Evolutionary conservation across 30 jellyfish, hydroid and myxozoan genomes (phyloP).

Genomic region (Aurelia sp.): DNA sequence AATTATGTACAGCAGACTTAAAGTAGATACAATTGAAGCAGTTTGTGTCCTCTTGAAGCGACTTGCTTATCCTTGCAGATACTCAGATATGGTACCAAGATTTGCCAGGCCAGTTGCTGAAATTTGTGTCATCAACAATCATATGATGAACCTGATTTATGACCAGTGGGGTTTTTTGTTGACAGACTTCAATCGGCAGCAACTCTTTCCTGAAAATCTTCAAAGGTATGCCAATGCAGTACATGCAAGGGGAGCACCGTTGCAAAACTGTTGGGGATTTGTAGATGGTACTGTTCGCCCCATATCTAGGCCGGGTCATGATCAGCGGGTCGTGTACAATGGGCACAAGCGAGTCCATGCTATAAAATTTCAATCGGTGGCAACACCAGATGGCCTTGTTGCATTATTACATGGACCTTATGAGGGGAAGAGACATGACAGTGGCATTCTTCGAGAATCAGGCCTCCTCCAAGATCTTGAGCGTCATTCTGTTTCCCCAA

Average conservation of each 20-base stretch:
- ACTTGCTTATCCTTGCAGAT: background rate
- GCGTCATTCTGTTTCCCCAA: too few relatives aligned
- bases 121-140: background rate
- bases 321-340: too few relatives aligned
- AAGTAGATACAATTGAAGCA: background rate
- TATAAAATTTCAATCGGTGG: too few relatives aligned
- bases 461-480: too few relatives aligned
- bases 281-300: too few relatives aligned
- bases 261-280: background rate
- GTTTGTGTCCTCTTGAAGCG: background rate
- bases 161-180: background rate
- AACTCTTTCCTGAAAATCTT: background rate
- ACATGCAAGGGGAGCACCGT: background rate
- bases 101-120: background rate
- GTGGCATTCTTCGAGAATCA: too few relatives aligned
- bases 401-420: conserved; percentile 14
- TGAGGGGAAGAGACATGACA: conserved; percentile 29
- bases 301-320: too few relatives aligned
- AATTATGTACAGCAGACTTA: background rate
- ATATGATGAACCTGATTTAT: too few relatives aligned
- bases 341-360: too few relatives aligned
- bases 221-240: background rate
- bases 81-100: background rate
- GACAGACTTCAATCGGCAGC: background rate
- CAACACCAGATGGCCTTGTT: conserved; percentile 23